phyloP scores from a whole-genome alignment of 1,140 invertebrate genomes.

The Brachystomella parvula region DNA sequence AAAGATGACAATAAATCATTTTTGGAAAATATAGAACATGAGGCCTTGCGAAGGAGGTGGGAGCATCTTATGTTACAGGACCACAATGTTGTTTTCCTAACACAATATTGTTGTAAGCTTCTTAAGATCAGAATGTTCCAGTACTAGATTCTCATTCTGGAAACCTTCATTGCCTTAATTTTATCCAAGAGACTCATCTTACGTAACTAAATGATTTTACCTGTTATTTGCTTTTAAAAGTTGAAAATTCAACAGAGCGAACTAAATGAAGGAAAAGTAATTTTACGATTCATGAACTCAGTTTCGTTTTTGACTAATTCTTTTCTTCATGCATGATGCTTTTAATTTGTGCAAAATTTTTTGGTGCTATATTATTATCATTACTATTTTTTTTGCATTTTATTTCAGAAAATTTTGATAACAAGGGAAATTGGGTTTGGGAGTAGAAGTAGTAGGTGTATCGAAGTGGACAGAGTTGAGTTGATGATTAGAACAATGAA shows the following conservation, averaged over 20 bases:
- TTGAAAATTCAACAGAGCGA: not conserved
- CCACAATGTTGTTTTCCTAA: not conserved
- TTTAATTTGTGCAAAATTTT: not conserved
- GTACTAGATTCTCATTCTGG: not conserved
- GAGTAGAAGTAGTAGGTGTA: not conserved
- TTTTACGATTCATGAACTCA: constrained; percentile 3
- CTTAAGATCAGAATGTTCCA: not conserved
- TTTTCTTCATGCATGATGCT: not conserved
- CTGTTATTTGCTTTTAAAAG: not conserved
- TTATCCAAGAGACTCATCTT: not conserved
- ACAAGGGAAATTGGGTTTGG: not conserved
- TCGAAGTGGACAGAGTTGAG: not conserved
- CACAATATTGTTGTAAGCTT: not conserved
- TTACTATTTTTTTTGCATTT: not conserved
- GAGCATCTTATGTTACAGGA: not conserved
- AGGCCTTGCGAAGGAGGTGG: not conserved
- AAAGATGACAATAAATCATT: not conserved
- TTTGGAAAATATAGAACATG: not conserved
- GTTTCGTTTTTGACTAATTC: not conserved
- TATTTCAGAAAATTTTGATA: not conserved
- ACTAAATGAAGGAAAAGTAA: not conserved
- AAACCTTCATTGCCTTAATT: not conserved
- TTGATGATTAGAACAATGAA: not conserved
- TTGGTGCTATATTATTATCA: not conserved
- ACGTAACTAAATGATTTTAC: not conserved